Evolutionary conservation across 2,797 vertebrate genomes (phyloP).

Genomic region (Centroberyx gerrardi): DNA sequence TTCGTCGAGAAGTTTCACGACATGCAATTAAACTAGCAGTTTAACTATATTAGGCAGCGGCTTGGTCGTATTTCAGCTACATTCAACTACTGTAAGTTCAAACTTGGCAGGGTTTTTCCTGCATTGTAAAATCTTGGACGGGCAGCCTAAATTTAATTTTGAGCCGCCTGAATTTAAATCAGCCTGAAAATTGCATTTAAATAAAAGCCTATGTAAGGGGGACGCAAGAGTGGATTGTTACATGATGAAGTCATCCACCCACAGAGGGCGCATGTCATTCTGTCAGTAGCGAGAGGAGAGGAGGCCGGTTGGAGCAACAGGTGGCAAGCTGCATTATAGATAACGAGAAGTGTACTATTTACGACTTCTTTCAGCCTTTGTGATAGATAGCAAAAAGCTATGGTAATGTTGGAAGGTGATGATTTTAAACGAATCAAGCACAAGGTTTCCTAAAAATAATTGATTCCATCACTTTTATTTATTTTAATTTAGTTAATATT

Average conservation of each 20-base stretch:
- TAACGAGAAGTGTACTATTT: too few relatives aligned
- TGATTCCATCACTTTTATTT: too few relatives aligned
- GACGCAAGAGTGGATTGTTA: not conserved
- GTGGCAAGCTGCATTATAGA: too few relatives aligned
- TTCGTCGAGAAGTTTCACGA: not conserved
- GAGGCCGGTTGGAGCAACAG: not conserved
- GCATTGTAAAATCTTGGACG: not conserved
- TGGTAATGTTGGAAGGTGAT: too few relatives aligned
- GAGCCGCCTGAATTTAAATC: not conserved
- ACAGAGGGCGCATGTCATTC: not conserved
- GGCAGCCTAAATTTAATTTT: not conserved
- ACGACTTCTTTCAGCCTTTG: too few relatives aligned
- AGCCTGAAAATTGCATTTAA: not conserved
- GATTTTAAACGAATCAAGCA: too few relatives aligned
- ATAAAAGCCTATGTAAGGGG: not conserved
- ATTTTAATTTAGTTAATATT: too few relatives aligned
- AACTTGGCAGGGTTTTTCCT: not conserved
- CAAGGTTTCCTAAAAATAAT: too few relatives aligned
- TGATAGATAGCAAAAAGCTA: too few relatives aligned
- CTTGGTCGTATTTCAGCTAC: conserved; percentile 14
- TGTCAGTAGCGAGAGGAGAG: not conserved
- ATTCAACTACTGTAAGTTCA: conserved; percentile 11
- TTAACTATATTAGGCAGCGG: not conserved
- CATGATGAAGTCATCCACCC: not conserved
- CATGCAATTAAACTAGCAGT: too few relatives aligned